Conservation (phyloP, 2,888 invertebrate genomes). For the Julus scanicus region DNA sequence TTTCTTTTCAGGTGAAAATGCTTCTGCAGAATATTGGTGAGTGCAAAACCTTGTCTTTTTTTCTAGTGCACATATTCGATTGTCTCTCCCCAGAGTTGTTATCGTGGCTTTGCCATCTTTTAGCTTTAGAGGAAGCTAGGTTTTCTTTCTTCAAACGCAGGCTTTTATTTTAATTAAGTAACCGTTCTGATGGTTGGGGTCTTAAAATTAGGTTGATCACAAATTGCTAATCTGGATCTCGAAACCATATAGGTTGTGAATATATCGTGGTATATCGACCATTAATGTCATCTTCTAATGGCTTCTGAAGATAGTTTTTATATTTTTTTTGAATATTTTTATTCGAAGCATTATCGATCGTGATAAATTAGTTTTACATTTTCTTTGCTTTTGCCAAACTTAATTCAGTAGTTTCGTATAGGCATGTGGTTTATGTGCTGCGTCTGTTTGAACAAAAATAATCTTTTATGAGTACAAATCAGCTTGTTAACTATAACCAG, state of each 20-base stretch:
- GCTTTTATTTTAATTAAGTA: not conserved
- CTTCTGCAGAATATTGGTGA: constrained; percentile 16
- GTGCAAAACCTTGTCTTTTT: not conserved
- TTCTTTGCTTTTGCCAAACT: not conserved
- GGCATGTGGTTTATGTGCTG: too few species aligned
- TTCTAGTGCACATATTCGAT: not conserved
- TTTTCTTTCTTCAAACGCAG: not conserved
- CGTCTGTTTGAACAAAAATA: too few species aligned
- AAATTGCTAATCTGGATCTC: not conserved
- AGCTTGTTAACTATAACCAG: too few species aligned
- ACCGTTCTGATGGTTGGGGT: not conserved
- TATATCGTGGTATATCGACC: not conserved
- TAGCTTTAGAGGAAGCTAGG: not conserved
- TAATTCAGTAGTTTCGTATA: too few species aligned
- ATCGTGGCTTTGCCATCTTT: not conserved
- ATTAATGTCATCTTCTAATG: not conserved
- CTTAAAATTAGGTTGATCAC: not conserved
- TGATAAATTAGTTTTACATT: not conserved
- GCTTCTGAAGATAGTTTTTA: not conserved
- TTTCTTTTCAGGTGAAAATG: constrained; percentile 28
- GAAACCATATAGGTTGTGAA: not conserved
- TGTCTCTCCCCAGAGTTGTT: not conserved
- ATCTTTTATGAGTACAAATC: too few species aligned
- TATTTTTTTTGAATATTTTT: not conserved
- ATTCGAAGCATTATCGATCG: not conserved